A percentile compares a stretch with the other conserved stretches of the same genome.
Evolutionary conservation across 2,888 invertebrate species (phyloP).

Genomic region (Lissonota sp.): DNA sequence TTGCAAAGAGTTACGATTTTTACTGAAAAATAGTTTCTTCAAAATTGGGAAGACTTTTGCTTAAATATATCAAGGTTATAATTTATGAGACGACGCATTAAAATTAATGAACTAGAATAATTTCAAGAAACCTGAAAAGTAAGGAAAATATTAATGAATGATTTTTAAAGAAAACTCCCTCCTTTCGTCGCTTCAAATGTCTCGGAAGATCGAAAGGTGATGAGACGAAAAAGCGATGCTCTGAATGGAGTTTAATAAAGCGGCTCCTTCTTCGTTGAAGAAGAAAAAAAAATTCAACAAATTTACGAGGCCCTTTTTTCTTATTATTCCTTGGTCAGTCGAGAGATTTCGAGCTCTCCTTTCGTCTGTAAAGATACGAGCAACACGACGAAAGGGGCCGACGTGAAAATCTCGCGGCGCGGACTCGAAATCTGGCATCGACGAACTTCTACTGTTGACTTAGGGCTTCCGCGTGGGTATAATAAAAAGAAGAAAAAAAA

Average conservation of each 20-base stretch:
- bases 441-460: slow-evolving; percentile 57
- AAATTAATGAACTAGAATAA: too few relatives aligned
- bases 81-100: too few relatives aligned
- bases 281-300: slow-evolving; percentile 26
- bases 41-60: too few relatives aligned
- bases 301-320: slow-evolving; percentile 29
- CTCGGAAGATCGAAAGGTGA: slow-evolving; percentile 7
- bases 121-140: neutral
- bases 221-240: neutral
- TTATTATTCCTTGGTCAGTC: slow-evolving; percentile 19
- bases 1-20: too few relatives aligned
- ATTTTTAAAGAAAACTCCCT: neutral
- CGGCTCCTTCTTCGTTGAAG: neutral
- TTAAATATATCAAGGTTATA: too few relatives aligned
- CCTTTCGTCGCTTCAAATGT: neutral
- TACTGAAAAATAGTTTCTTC: too few relatives aligned
- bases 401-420: slow-evolving; percentile 30
- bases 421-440: slow-evolving; percentile 31
- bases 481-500: slow-evolving; percentile 59
- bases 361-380: slow-evolving; percentile 23
- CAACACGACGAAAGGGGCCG: slow-evolving; percentile 44
- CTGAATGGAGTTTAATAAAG: slow-evolving; percentile 2
- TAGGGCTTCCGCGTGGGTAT: slow-evolving; percentile 50
- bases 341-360: slow-evolving; percentile 21
- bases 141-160: slow-evolving; percentile 9